Evolutionary conservation across 2,888 invertebrate genomes (phyloP).

Genomic region (Eupithecia tripunctaria): DNA sequence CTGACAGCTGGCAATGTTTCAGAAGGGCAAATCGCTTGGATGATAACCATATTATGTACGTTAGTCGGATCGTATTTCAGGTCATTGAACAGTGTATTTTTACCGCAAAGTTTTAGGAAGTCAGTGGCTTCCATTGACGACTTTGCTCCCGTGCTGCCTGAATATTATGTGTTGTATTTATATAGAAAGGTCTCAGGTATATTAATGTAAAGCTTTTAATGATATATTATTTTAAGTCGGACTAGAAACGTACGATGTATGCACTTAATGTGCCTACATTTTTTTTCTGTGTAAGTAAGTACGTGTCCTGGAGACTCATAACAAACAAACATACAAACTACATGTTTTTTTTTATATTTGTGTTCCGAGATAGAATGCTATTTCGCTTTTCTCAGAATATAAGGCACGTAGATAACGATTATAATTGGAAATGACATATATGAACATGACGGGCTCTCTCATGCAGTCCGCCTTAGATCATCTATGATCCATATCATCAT

Average conservation of each 20-base stretch:
- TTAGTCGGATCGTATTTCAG: neutral
- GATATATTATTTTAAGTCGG: too few relatives aligned
- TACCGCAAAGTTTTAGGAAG: neutral
- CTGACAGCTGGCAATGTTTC: constrained; percentile 1
- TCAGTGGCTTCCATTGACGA: neutral
- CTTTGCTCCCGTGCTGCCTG: neutral
- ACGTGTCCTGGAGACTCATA: neutral
- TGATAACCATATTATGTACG: neutral
- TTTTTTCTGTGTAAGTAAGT: neutral
- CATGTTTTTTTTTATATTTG: too few relatives aligned
- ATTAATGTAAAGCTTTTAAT: neutral
- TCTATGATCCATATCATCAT: too few relatives aligned
- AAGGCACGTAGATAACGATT: neutral
- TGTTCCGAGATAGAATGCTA: too few relatives aligned
- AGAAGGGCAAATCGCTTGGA: constrained; percentile 4
- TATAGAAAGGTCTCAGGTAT: neutral
- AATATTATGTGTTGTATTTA: neutral
- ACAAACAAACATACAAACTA: too few relatives aligned
- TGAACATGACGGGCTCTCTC: neutral
- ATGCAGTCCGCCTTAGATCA: neutral
- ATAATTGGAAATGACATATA: neutral
- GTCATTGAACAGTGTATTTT: constrained; percentile 4
- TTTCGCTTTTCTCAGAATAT: neutral
- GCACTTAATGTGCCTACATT: too few relatives aligned
- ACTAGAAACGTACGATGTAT: too few relatives aligned